Base-by-base conservation (phyloP, 2,888 invertebrate genomes). In the Deilephila elpenor region DNA sequence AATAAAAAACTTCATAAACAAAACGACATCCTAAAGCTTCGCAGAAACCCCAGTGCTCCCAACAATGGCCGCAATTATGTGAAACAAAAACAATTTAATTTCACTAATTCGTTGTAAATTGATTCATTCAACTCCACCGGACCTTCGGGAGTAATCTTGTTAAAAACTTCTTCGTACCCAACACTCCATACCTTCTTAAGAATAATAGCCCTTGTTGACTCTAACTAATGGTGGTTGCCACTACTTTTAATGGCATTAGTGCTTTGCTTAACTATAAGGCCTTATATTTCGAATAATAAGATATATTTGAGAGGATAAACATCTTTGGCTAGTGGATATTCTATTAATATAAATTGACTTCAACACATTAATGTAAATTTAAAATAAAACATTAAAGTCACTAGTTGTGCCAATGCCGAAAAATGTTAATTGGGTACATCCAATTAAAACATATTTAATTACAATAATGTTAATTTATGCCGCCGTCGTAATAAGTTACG, bases 71-170 rank as follows among this genome's bases (percentile, higher is more conserved):
- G 82, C 77, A 73, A 76, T 78, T 78, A 76, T 80, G 80, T 60
- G 60, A 71, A 53, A 82, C 80, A 77, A 77, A 78, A 77, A 79
- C 75, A 71, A 78, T 79, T 82, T 74, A 77, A 80, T 80, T 77
- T 78, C 79, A 75, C 77, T 83, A 86, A 86, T 83, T 86, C 77
- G 79, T 83, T 79, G 81, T 79, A 85, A 86, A 86, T 84, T 84
- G 85, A 83, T 83, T 78, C 79, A 81, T 83, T 83, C 80, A 77
- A 78, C 76, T 80, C 74, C 79, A 84, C 78, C 77, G 77, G 81
- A 78, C 84, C 79, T 80, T 74, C 44, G 82, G 77, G 83, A 80
- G 79, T 82, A 84, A 85, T 85, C 82, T 80, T 79, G 81, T 86
- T 86, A 83, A 83, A 84, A 85, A 64, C 81, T 82, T 64, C 64